Percentiles rank a stretch among this genome's conserved stretches.
phyloP scores from a whole-genome alignment of 2,113 vertebrate genomes.

The Cyanoramphus novaezelandiae region DNA sequence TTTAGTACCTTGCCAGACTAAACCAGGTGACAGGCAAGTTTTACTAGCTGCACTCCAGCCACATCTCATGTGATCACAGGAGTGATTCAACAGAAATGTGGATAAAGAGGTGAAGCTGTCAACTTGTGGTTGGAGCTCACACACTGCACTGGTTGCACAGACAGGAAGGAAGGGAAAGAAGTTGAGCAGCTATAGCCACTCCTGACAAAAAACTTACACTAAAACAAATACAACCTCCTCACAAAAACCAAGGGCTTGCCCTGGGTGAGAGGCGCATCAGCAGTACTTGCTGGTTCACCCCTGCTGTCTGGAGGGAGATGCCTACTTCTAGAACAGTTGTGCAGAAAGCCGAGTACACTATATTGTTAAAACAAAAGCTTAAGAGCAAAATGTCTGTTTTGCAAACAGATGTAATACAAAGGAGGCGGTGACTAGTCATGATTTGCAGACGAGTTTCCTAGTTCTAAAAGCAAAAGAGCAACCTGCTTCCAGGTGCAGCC shows the following conservation, averaged over 20 bases:
- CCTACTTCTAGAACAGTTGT: not conserved
- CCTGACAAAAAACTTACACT: not conserved
- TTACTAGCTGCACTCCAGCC: not conserved
- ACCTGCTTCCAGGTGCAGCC: not conserved
- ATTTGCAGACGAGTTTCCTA: not conserved
- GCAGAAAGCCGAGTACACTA: not conserved
- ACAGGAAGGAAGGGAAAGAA: not conserved
- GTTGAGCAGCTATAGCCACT: not conserved
- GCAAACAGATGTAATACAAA: not conserved
- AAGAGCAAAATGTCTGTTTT: not conserved
- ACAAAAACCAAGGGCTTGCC: not conserved
- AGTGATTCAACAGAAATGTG: not conserved
- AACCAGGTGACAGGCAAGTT: not conserved
- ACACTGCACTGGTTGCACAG: not conserved
- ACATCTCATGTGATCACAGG: fast-evolving
- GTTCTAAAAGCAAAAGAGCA: not conserved
- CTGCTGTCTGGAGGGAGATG: not conserved
- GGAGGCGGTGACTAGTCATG: not conserved
- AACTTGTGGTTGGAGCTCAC: not conserved
- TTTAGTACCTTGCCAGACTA: not conserved
- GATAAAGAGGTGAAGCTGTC: not conserved
- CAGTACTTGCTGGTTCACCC: not conserved
- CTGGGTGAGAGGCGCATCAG: not conserved
- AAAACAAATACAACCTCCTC: not conserved
- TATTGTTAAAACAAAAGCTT: not conserved